Base-by-base conservation (phyloP, 2,797 vertebrate genomes). In the Balearica regulorum region DNA sequence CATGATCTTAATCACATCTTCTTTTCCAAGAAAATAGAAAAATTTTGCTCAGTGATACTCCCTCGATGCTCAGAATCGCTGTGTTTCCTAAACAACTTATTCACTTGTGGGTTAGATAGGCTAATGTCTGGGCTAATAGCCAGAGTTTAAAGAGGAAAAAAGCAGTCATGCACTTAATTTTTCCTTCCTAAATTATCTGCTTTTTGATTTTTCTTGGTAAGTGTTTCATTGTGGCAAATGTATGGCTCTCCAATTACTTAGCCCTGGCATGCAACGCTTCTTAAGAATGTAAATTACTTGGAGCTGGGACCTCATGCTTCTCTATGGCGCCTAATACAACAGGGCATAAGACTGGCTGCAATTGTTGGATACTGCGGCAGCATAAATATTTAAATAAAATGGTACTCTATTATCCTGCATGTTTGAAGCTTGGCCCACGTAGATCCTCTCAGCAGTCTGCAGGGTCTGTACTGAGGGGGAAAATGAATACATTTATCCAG, bases 181-280 rank as follows among this genome's bases (percentile, higher is more conserved):
- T 92, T 73, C 43, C 66, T 77, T 83, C 71, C 25, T 84, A 76
- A 64, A 53, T 89, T 92, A 87, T 88, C 44, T 92, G 51, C 24
- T 57, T 92, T 94, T 92, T 92, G n/a, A 89, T 96, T 91, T 89
- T 49, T 54, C 75, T 89, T 89, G 35, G 16, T 88, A 66, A 75
- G 55, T 37, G 15, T 65, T 96, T 94, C 33, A 54, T 24, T 78
- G 65, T 78, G 85, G 89, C 72, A 91, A 87, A 83, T 10, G 41
- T 18, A 75, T 15, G 44, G 60, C 39, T 80, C 81, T 92, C n/a
- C 2, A 2, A n/a, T 78, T 80, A 84, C 68, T 75, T 57, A 68
- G 53, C 16, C 26, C 22, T 77, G 48, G n/a, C 10, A 1, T 44
- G 25, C 26, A 58, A 31, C 16, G 35, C 46, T 90, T 53, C 68